Evolutionary conservation across 1,140 invertebrate species (phyloP).

Genomic region (Trigoniulus corallinus): DNA sequence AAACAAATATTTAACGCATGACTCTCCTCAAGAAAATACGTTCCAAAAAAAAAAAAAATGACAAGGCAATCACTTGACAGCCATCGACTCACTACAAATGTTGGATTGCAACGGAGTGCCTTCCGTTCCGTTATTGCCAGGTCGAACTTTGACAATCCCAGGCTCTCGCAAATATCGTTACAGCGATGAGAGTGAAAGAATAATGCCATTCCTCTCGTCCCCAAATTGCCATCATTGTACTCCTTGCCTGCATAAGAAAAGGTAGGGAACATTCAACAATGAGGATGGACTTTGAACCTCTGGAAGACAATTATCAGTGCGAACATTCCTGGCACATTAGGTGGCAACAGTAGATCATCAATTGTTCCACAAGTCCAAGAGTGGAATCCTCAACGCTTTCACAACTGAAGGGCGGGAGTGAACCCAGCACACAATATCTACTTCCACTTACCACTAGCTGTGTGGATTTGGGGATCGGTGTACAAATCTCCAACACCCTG

Average conservation of each 20-base stretch:
- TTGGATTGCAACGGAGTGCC: slow-evolving; percentile 2
- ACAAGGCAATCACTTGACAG: neutral
- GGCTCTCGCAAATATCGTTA: slow-evolving; percentile 35
- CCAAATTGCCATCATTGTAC: slow-evolving; percentile 41
- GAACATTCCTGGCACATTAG: no score
- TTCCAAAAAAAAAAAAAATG: no score
- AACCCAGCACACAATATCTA: no score
- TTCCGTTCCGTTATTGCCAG: slow-evolving; percentile 26
- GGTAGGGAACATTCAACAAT: slow-evolving; percentile 6
- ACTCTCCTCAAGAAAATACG: no score
- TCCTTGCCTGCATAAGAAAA: slow-evolving; percentile 21
- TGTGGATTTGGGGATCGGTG: slow-evolving; percentile 44
- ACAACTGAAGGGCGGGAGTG: neutral
- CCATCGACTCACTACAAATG: no score
- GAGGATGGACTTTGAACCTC: no score
- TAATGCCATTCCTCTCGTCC: slow-evolving; percentile 39
- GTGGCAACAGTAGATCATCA: no score
- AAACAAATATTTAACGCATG: neutral
- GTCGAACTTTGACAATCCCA: slow-evolving; percentile 36
- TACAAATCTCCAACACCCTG: slow-evolving; percentile 45
- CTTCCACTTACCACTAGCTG: slow-evolving; percentile 22
- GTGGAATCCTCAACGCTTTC: slow-evolving; percentile 1
- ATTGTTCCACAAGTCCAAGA: neutral
- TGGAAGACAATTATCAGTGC: no score
- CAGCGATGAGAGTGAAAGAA: slow-evolving; percentile 42